A percentile compares a stretch with the other conserved stretches of the same genome.
phyloP scores from a whole-genome alignment of 37 sponge, comb jelly and placozoan genomes.

The Chondrilla cf. caribensis region DNA sequence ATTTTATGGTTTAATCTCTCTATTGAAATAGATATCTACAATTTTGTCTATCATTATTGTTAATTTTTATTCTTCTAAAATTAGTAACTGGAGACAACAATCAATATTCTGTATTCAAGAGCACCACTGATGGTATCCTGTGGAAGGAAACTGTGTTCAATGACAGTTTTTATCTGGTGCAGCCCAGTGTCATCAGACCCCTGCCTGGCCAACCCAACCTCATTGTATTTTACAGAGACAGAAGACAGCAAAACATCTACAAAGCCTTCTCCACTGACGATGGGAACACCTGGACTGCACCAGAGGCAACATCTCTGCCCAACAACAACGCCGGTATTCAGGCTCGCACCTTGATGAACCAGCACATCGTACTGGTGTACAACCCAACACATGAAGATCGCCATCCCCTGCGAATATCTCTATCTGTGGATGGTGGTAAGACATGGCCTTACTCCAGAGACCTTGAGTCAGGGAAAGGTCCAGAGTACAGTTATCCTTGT shows the following conservation, averaged over 20 bases:
- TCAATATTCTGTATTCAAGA: constrained; percentile 35
- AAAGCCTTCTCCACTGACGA: constrained; percentile 37
- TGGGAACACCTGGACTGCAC: constrained; percentile 36
- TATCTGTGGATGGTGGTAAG: constrained; percentile 63
- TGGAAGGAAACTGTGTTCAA: constrained; percentile 34
- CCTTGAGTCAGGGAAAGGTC: constrained; percentile 33
- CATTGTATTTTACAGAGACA: constrained; percentile 43
- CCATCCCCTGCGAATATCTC: constrained; percentile 41
- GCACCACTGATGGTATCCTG: constrained; percentile 24
- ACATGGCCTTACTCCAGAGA: constrained; percentile 57
- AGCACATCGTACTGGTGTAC: constrained; percentile 43
- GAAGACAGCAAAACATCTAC: constrained; percentile 45
- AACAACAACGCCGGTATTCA: constrained; percentile 79
- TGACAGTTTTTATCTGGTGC: constrained; percentile 51
- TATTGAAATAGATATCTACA: too few species aligned
- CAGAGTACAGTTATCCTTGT: constrained; percentile 52
- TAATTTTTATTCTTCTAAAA: too few species aligned
- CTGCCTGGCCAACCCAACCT: constrained; percentile 6
- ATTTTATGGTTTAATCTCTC: too few species aligned
- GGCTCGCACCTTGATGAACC: constrained; percentile 43
- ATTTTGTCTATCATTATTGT: too few species aligned
- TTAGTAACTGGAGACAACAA: neutral
- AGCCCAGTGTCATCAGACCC: constrained; percentile 60
- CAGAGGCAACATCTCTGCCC: constrained; percentile 31
- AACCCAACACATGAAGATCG: constrained; percentile 55